Evolutionary conservation across 2,113 vertebrate species (phyloP).

Genomic region (Bombycilla garrulus): DNA sequence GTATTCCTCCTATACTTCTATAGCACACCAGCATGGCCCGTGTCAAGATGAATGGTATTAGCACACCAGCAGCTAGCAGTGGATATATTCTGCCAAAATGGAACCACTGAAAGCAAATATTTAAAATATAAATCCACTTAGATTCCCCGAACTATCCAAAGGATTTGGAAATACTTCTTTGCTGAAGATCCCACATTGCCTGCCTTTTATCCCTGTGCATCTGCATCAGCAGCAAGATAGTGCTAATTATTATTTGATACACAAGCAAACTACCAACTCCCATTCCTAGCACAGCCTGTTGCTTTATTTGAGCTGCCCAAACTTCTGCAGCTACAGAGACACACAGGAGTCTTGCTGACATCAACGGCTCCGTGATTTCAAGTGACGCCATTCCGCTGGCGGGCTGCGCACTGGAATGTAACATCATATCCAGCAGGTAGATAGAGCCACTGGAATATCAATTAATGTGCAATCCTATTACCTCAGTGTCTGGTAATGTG

Average conservation of each 20-base stretch:
- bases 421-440: conserved; percentile 16
- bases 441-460: conserved; percentile 53
- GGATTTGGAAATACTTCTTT: background rate
- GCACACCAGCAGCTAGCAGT: background rate
- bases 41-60: background rate
- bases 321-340: background rate
- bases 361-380: background rate
- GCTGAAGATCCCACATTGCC: background rate
- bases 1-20: background rate
- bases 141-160: background rate
- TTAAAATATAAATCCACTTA: background rate
- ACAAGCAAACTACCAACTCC: background rate
- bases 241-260: background rate
- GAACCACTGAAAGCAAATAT: background rate
- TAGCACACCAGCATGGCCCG: fast-evolving
- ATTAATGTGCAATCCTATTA: conserved; percentile 45
- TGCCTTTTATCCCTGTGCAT: background rate
- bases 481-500: conserved; percentile 67
- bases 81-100: background rate
- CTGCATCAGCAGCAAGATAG: background rate
- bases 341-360: background rate
- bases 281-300: background rate
- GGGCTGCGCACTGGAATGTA: background rate
- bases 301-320: background rate
- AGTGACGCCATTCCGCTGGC: background rate